phyloP scores from a whole-genome alignment of 2,888 invertebrate genomes.

The Spodoptera exigua region DNA sequence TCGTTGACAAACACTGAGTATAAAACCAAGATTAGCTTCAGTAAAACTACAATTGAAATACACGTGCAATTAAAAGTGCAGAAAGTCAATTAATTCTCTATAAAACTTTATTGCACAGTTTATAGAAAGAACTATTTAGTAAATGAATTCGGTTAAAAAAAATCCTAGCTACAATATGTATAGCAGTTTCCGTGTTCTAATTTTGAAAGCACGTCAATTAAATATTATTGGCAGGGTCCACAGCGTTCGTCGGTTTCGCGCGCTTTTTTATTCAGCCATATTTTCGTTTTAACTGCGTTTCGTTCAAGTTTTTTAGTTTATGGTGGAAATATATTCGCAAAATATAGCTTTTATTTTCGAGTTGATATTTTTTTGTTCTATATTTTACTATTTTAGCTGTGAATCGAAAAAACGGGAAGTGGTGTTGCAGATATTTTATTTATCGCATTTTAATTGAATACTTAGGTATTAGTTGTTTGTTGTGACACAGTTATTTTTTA shows the following conservation, averaged over 20 bases:
- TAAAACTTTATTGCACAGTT: background rate
- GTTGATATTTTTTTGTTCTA: slow-evolving; percentile 4
- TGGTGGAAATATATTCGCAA: slow-evolving; percentile 18
- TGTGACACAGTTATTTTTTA: too few species aligned
- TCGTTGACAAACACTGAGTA: too few species aligned
- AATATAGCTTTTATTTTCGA: slow-evolving; percentile 20
- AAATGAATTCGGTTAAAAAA: too few species aligned
- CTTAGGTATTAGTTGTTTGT: background rate
- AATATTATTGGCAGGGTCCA: slow-evolving; percentile 37
- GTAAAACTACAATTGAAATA: too few species aligned
- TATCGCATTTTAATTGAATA: slow-evolving; percentile 11
- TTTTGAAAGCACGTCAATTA: slow-evolving; percentile 49
- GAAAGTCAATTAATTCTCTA: background rate
- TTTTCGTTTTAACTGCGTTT: slow-evolving; percentile 26
- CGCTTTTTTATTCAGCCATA: slow-evolving; percentile 25
- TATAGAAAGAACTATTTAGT: background rate
- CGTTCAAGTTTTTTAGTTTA: slow-evolving; percentile 25
- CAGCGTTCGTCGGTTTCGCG: slow-evolving; percentile 3
- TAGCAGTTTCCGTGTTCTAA: slow-evolving; percentile 29
- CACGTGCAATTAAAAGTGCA: too few species aligned
- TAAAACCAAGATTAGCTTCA: too few species aligned
- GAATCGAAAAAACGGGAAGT: slow-evolving; percentile 2
- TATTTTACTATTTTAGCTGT: slow-evolving; percentile 1
- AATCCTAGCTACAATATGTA: background rate
- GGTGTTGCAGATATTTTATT: slow-evolving; percentile 10